A percentile compares a stretch with the other conserved stretches of the same genome.
phyloP scores from a whole-genome alignment of 2,888 invertebrate genomes.

The Thecocarcelia acutangulata region DNA sequence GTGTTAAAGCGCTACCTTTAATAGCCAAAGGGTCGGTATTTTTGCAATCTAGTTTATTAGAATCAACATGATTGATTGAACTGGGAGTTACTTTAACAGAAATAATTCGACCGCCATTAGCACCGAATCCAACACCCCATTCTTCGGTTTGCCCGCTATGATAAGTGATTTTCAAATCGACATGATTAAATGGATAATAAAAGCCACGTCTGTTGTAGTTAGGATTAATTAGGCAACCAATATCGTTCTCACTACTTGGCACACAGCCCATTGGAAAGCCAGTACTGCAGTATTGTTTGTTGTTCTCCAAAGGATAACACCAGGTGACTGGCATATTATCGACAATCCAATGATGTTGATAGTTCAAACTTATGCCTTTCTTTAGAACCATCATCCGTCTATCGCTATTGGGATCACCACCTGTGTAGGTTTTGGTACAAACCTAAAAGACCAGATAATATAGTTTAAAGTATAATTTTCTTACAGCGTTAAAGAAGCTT shows the following conservation, averaged over 20 bases:
- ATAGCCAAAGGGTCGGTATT: slow-evolving; percentile 87
- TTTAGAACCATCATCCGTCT: slow-evolving; percentile 91
- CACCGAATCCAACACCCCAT: slow-evolving; percentile 90
- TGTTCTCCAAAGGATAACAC: slow-evolving; percentile 91
- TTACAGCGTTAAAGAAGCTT: too few relatives aligned
- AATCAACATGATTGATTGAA: slow-evolving; percentile 83
- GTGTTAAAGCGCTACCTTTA: slow-evolving; percentile 83
- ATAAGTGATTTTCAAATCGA: slow-evolving; percentile 95
- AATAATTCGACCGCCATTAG: slow-evolving; percentile 93
- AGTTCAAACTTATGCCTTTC: slow-evolving; percentile 96
- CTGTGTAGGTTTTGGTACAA: slow-evolving; percentile 88
- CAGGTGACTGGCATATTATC: slow-evolving; percentile 99
- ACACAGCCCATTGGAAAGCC: slow-evolving; percentile 99
- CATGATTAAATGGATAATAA: slow-evolving; percentile 98
- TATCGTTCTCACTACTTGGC: slow-evolving; percentile 81
- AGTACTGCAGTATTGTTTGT: slow-evolving; percentile 92
- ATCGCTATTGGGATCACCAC: slow-evolving; percentile 84
- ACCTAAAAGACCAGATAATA: slow-evolving; percentile 71
- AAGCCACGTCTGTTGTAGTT: slow-evolving; percentile 86
- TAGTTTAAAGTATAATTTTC: too few relatives aligned
- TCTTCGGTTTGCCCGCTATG: slow-evolving; percentile 94
- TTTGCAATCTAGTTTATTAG: slow-evolving; percentile 82
- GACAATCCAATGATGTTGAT: slow-evolving; percentile 99
- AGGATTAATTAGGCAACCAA: slow-evolving; percentile 84
- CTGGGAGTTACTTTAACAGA: slow-evolving; percentile 87